These are phyloP conservation scores for Ormyrus labotus DNA, from an alignment of 2,888 invertebrate species.

Conservation along the genomic window DNA sequence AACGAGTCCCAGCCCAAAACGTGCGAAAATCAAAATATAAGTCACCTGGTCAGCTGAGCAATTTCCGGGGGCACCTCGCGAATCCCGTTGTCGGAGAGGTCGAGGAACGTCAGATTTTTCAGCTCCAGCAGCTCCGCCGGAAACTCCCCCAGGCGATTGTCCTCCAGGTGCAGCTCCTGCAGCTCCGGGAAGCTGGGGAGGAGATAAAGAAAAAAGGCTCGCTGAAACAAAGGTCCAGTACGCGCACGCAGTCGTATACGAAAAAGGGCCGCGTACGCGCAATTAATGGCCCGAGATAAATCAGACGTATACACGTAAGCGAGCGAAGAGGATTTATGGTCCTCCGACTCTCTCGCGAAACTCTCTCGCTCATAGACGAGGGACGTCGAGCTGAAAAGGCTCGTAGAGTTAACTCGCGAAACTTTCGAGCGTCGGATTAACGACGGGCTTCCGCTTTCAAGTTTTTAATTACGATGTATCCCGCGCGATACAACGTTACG, in stretches of 20 bases:
- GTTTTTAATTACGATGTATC: too few species aligned
- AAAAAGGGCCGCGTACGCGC: constrained; percentile 32
- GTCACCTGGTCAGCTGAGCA: constrained; percentile 79
- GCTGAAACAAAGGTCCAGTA: background rate
- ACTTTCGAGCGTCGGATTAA: background rate
- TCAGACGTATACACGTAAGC: constrained; percentile 18
- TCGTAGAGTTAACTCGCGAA: constrained; percentile 10
- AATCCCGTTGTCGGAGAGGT: constrained; percentile 83
- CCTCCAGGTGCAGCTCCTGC: constrained; percentile 71
- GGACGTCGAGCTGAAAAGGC: background rate
- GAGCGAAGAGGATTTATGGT: constrained; percentile 50
- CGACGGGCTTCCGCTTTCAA: too few species aligned
- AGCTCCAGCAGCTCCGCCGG: constrained; percentile 81
- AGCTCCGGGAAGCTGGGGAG: constrained; percentile 68
- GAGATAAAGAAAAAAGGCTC: constrained; percentile 5
- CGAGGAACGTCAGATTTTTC: constrained; percentile 80
- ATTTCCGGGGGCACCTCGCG: constrained; percentile 82
- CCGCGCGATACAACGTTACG: too few species aligned
- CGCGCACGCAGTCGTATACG: background rate
- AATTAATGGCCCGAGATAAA: constrained; percentile 54
- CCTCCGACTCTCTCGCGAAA: background rate
- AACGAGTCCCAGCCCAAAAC: too few species aligned
- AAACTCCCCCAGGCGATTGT: constrained; percentile 80
- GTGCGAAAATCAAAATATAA: constrained; percentile 57
- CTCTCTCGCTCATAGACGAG: background rate